phyloP scores from a whole-genome alignment of 2,797 vertebrate genomes.

The Sebastes jordani region DNA sequence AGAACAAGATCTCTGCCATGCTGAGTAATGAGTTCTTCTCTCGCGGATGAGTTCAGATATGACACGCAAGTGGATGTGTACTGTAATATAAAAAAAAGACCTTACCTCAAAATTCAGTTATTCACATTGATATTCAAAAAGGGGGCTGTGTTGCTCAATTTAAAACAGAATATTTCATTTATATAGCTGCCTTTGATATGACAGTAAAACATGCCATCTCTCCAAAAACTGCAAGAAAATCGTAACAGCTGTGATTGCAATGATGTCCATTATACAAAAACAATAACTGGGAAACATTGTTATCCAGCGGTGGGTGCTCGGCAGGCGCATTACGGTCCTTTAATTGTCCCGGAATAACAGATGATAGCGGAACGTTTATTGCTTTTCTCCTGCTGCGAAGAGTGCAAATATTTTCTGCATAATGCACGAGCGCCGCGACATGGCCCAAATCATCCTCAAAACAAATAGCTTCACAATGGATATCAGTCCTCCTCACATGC shows the following conservation, averaged over 20 bases:
- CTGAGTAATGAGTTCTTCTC: slow-evolving; percentile 69
- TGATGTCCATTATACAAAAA: slow-evolving; percentile 13
- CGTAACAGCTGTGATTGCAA: background rate
- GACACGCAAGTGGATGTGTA: slow-evolving; percentile 45
- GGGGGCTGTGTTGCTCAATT: slow-evolving; percentile 10
- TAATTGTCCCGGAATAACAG: slow-evolving; percentile 48
- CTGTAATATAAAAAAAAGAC: slow-evolving; percentile 16
- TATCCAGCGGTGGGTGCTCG: background rate
- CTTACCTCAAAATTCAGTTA: slow-evolving; percentile 48
- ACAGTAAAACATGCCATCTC: slow-evolving; percentile 11
- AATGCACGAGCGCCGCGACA: slow-evolving; percentile 41
- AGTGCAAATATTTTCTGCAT: slow-evolving; percentile 53
- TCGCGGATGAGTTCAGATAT: slow-evolving; percentile 40
- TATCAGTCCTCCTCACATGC: slow-evolving; percentile 3
- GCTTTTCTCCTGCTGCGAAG: slow-evolving; percentile 32
- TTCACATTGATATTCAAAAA: slow-evolving; percentile 57
- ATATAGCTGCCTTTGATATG: slow-evolving; percentile 28
- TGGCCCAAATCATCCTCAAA: slow-evolving; percentile 39
- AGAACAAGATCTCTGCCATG: slow-evolving; percentile 56
- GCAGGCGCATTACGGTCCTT: slow-evolving; percentile 27
- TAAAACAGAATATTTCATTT: slow-evolving; percentile 63
- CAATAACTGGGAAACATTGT: slow-evolving; percentile 25
- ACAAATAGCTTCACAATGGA: slow-evolving; percentile 54
- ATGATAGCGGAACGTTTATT: slow-evolving; percentile 44
- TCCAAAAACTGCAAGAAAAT: slow-evolving; percentile 3